Evolutionary conservation across 2,888 invertebrate species (phyloP).

Genomic region (Apeira syringaria): DNA sequence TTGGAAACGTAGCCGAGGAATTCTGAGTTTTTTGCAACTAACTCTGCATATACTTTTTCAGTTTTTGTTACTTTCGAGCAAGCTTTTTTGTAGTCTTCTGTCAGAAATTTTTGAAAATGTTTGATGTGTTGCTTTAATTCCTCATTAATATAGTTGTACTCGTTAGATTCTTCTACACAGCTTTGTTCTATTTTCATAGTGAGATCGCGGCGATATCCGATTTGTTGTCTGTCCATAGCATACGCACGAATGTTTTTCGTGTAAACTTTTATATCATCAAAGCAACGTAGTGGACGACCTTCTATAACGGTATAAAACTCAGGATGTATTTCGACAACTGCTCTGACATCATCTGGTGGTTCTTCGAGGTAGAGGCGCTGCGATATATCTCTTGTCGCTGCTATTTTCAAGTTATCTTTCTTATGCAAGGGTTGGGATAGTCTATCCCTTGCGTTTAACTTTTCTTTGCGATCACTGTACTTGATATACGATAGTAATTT

Average conservation of each 20-base stretch:
- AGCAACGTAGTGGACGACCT: slow-evolving; percentile 83
- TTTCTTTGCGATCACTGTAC: slow-evolving; percentile 70
- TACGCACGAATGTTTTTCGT: slow-evolving; percentile 77
- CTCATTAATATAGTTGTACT: slow-evolving; percentile 53
- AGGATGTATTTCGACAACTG: slow-evolving; percentile 86
- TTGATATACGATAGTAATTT: slow-evolving; percentile 73
- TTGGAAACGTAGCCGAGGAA: slow-evolving; percentile 60
- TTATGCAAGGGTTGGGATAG: slow-evolving; percentile 57
- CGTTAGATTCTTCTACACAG: slow-evolving; percentile 55
- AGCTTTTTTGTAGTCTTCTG: slow-evolving; percentile 74
- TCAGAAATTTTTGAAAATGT: slow-evolving; percentile 72
- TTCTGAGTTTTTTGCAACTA: slow-evolving; percentile 61
- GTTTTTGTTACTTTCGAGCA: slow-evolving; percentile 58
- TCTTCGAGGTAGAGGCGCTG: slow-evolving; percentile 82
- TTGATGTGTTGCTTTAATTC: slow-evolving; percentile 66
- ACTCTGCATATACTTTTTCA: slow-evolving; percentile 59
- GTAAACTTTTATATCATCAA: slow-evolving; percentile 84
- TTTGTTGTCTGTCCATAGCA: slow-evolving; percentile 76
- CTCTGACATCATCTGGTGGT: slow-evolving; percentile 79
- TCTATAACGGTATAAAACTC: slow-evolving; percentile 85
- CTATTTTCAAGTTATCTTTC: slow-evolving; percentile 69
- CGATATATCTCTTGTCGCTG: slow-evolving; percentile 79
- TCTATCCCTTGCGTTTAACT: slow-evolving; percentile 49
- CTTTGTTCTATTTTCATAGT: slow-evolving; percentile 64
- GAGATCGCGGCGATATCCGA: slow-evolving; percentile 70